phyloP scores from a whole-genome alignment of 2,797 vertebrate genomes.

The Nyctibius grandis region DNA sequence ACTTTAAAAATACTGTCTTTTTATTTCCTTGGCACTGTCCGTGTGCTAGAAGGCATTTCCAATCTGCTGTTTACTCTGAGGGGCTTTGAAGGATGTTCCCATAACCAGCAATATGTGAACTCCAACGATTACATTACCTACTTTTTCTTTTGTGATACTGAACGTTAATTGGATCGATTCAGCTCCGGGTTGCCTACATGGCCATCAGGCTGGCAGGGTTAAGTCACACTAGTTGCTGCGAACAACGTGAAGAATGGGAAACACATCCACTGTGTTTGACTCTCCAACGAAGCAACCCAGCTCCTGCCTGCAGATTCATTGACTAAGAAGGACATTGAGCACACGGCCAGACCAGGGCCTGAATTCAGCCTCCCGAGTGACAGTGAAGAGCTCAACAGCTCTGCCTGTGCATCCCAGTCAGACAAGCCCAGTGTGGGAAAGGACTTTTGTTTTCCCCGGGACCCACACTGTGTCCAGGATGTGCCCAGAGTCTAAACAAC shows the following conservation, averaged over 20 bases:
- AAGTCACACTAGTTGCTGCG: not conserved
- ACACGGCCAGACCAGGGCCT: accelerated
- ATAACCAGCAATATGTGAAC: not conserved
- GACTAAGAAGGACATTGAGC: not conserved
- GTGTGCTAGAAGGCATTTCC: not conserved
- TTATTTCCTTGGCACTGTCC: not conserved
- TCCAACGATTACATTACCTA: not conserved
- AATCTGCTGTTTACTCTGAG: not conserved
- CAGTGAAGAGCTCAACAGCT: not conserved
- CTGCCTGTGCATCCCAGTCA: accelerated
- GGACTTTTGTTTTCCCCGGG: not conserved
- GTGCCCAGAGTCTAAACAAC: not conserved
- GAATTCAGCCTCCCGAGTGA: not conserved
- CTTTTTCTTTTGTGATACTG: not conserved
- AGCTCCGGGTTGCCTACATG: not conserved
- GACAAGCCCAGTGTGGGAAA: not conserved
- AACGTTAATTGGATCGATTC: not conserved
- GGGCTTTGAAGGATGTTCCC: not conserved
- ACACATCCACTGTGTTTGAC: not conserved
- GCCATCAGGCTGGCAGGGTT: not conserved
- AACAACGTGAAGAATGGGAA: not conserved
- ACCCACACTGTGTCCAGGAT: not conserved
- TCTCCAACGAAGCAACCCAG: not conserved
- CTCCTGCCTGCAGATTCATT: not conserved
- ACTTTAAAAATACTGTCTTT: not conserved